Evolutionary conservation across 2,888 invertebrate genomes (phyloP).

Genomic region (Nomada fabriciana): DNA sequence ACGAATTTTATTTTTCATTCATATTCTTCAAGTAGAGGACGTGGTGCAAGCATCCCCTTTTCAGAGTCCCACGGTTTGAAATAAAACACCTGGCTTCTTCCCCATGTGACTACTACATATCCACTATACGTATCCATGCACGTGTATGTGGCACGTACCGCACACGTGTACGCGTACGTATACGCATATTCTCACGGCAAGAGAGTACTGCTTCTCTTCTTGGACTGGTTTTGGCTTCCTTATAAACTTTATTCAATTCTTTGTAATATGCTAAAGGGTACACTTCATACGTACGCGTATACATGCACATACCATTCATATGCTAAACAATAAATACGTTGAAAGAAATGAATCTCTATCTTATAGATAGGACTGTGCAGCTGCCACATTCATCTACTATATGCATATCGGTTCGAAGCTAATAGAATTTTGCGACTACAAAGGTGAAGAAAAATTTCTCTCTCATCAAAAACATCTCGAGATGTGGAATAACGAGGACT

Average conservation of each 20-base stretch:
- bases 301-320: conserved; percentile 75
- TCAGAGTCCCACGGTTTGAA: conserved; percentile 80
- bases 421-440: conserved; percentile 39
- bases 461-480: too few relatives aligned
- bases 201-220: conserved; percentile 42
- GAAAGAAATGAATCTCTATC: conserved; percentile 81
- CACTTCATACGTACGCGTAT: conserved; percentile 44
- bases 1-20: conserved; percentile 83
- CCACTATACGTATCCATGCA: conserved; percentile 27
- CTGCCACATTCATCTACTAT: conserved; percentile 42
- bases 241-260: conserved; percentile 83
- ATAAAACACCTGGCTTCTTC: conserved; percentile 79
- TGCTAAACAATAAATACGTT: conserved; percentile 83
- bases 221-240: conserved; percentile 78
- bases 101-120: conserved; percentile 38
- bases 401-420: neutral
- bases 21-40: conserved; percentile 71
- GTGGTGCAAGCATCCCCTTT: conserved; percentile 76
- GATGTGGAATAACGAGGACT: too few relatives aligned
- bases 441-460: conserved; percentile 25
- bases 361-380: conserved; percentile 58
- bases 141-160: conserved; percentile 18
- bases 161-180: conserved; percentile 47
- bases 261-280: conserved; percentile 81
- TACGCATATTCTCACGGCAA: conserved; percentile 58